Conservation (phyloP, 2,888 invertebrate species). For the Microplitis manilae region DNA sequence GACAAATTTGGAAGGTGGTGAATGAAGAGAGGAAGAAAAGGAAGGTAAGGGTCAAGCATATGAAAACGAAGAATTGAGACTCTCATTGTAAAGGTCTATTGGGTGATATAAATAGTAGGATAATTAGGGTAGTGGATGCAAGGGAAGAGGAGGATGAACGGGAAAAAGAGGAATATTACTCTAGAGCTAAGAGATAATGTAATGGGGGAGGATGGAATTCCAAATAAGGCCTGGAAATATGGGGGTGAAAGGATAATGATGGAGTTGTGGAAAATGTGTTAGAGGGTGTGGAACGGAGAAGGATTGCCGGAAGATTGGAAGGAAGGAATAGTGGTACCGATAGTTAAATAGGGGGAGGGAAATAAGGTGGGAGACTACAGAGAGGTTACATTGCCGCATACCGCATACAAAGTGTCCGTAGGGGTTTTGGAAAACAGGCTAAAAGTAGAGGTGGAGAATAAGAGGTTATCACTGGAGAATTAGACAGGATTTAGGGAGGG, state of each 20-base stretch:
- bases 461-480: too few relatives aligned
- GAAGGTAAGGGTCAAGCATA: too few relatives aligned
- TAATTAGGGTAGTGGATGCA: too few relatives aligned
- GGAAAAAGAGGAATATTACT: too few relatives aligned
- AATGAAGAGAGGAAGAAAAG: too few relatives aligned
- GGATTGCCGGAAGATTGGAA: not conserved
- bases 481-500: not conserved
- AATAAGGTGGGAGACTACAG: not conserved
- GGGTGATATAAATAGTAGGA: not conserved
- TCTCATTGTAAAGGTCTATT: not conserved
- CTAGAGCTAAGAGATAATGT: constrained; percentile 4
- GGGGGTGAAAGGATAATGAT: not conserved
- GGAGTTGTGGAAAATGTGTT: constrained; percentile 13
- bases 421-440: not conserved
- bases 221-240: constrained; percentile 20
- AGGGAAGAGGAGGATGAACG: too few relatives aligned
- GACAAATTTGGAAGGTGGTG: too few relatives aligned
- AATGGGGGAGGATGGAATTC: constrained; percentile 24
- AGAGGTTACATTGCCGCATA: not conserved
- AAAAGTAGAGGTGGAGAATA: not conserved
- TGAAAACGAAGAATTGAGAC: too few relatives aligned
- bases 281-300: not conserved
- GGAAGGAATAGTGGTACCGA: too few relatives aligned
- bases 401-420: constrained; percentile 19
- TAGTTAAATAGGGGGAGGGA: too few relatives aligned